Conservation (phyloP, 2,888 invertebrate genomes). For the Biston betularia region DNA sequence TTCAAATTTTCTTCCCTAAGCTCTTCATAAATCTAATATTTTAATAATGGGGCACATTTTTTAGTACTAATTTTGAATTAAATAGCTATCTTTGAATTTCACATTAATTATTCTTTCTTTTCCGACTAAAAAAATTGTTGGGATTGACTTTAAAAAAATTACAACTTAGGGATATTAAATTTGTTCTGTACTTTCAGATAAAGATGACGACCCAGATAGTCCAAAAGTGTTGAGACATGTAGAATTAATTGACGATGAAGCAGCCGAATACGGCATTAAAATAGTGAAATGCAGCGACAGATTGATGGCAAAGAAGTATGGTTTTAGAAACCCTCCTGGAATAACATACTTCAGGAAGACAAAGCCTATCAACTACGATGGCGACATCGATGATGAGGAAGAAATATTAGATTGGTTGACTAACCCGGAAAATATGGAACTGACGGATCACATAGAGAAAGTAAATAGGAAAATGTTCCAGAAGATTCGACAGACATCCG, state of each 20-base stretch:
- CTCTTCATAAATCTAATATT: too few relatives aligned
- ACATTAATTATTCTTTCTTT: too few relatives aligned
- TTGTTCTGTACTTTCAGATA: constrained; percentile 82
- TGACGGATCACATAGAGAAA: constrained; percentile 96
- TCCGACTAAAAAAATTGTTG: too few relatives aligned
- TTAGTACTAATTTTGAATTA: too few relatives aligned
- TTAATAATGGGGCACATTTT: too few relatives aligned
- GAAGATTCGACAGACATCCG: constrained; percentile 94
- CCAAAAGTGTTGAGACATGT: constrained; percentile 93
- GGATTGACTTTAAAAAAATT: too few relatives aligned
- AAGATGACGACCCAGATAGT: constrained; percentile 93
- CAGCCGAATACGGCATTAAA: constrained; percentile 95
- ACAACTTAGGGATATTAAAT: not conserved
- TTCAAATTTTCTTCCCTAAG: too few relatives aligned
- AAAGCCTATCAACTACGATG: constrained; percentile 96
- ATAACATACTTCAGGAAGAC: constrained; percentile 96
- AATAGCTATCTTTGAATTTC: too few relatives aligned
- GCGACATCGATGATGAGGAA: constrained; percentile 96
- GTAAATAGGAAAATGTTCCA: constrained; percentile 97
- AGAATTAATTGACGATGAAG: constrained; percentile 96
- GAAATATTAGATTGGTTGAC: constrained; percentile 97
- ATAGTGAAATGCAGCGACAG: constrained; percentile 95
- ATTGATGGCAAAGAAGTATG: constrained; percentile 97
- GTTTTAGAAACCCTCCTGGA: constrained; percentile 95
- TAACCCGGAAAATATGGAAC: constrained; percentile 97